These are phyloP conservation scores for Chironomus tentans DNA, from an alignment of 2,888 invertebrate species.

Conservation along the genomic window DNA sequence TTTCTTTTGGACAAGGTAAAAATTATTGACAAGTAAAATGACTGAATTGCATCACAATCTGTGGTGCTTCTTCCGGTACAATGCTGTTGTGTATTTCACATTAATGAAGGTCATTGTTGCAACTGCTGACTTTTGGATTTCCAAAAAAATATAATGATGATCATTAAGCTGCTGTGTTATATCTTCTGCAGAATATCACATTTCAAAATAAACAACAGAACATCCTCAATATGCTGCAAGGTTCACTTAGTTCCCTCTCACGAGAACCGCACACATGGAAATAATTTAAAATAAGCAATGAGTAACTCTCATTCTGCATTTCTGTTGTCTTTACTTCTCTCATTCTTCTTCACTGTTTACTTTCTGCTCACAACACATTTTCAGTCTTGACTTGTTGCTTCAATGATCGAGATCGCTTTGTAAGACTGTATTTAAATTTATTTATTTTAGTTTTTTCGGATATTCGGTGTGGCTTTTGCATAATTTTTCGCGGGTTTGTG, in stretches of 20 bases:
- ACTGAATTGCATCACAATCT: not conserved
- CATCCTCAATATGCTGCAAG: not conserved
- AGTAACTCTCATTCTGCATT: not conserved
- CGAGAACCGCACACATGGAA: not conserved
- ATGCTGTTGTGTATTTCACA: too few species aligned
- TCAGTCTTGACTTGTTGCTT: too few species aligned
- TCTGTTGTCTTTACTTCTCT: not conserved
- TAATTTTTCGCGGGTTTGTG: too few species aligned
- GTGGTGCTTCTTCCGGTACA: not conserved
- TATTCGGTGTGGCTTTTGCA: too few species aligned
- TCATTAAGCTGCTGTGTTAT: not conserved
- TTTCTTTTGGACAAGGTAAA: not conserved
- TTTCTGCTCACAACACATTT: too few species aligned
- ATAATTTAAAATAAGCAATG: not conserved
- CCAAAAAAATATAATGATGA: not conserved
- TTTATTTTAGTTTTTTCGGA: too few species aligned
- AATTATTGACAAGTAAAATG: too few species aligned
- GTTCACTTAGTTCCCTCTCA: not conserved
- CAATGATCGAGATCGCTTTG: too few species aligned
- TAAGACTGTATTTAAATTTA: too few species aligned
- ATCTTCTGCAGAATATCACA: not conserved
- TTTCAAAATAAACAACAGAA: conserved; percentile 1
- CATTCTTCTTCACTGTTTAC: too few species aligned
- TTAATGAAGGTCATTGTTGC: not conserved
- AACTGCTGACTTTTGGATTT: not conserved